Evolutionary conservation across 2,113 vertebrate genomes (phyloP).

Genomic region (Hippocampus abdominalis): DNA sequence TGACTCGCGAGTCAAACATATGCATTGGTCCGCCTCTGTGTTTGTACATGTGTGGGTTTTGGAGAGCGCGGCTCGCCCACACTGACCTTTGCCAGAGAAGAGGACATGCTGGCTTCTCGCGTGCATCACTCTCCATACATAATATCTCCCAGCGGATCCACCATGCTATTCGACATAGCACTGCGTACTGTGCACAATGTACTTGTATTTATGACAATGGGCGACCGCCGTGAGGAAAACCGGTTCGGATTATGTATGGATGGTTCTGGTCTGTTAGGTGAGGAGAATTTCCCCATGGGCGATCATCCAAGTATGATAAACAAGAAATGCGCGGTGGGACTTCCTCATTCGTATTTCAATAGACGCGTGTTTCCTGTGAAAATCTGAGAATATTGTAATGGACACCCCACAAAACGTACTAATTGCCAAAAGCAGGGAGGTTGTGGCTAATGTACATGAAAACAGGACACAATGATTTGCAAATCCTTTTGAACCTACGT

Average conservation of each 20-base stretch:
- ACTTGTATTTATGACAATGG: neutral
- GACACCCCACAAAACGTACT: too few species aligned
- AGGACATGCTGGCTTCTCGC: conserved; percentile 21
- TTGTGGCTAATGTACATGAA: too few species aligned
- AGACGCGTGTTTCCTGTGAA: neutral
- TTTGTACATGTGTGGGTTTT: conserved; percentile 59
- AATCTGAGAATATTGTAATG: too few species aligned
- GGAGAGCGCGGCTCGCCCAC: conserved; percentile 48
- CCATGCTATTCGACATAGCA: neutral
- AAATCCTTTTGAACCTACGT: too few species aligned
- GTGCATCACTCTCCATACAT: conserved; percentile 22
- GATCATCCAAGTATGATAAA: neutral
- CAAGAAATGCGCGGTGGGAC: neutral
- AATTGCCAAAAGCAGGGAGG: too few species aligned
- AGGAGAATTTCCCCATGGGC: neutral
- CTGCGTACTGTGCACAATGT: neutral
- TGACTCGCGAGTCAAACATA: conserved; percentile 8
- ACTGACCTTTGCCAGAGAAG: conserved; percentile 55
- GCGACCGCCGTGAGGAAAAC: too few species aligned
- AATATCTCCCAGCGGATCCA: conserved; percentile 10
- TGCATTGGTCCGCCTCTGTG: conserved; percentile 7
- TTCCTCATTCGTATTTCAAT: neutral
- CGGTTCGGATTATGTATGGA: too few species aligned
- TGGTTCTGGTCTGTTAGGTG: neutral
- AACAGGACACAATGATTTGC: too few species aligned